Conservation (phyloP, 2,888 invertebrate species). For the Lydus trimaculatus region DNA sequence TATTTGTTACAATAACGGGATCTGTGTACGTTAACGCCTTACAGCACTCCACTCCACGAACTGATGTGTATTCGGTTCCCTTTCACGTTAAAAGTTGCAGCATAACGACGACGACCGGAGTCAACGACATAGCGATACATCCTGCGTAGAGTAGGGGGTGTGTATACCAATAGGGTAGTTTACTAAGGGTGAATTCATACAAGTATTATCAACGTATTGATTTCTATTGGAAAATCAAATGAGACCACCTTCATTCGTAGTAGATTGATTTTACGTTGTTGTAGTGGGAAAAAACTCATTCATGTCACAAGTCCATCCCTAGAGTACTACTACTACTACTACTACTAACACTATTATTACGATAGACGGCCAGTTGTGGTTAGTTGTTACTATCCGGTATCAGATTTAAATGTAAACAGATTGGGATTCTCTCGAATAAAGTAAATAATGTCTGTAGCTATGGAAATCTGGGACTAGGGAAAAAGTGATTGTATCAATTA, state of each 20-base stretch:
- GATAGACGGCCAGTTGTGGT: not conserved
- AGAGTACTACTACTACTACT: not conserved
- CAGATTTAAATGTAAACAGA: not conserved
- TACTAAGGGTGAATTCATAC: conserved; percentile 21
- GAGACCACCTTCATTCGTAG: not conserved
- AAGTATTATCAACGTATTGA: not conserved
- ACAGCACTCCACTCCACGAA: conserved; percentile 21
- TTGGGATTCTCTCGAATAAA: not conserved
- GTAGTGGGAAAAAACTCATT: conserved; percentile 21
- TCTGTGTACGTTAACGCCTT: not conserved
- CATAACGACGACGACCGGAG: conserved; percentile 26
- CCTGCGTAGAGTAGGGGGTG: conserved; percentile 37
- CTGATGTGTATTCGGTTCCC: conserved; percentile 35
- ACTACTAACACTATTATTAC: not conserved
- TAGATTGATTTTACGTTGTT: not conserved
- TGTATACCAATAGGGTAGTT: conserved; percentile 32
- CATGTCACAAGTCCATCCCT: conserved; percentile 7
- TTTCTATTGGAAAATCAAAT: not conserved
- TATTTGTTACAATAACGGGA: not conserved
- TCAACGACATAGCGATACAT: conserved; percentile 40
- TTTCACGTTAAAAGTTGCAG: conserved; percentile 35
- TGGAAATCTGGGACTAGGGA: not conserved
- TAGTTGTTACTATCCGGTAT: not conserved
- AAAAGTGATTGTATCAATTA: not conserved
- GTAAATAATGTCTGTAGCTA: not conserved